Evolutionary conservation across 1,140 invertebrate species (phyloP).

Genomic region (Nymphalis io): DNA sequence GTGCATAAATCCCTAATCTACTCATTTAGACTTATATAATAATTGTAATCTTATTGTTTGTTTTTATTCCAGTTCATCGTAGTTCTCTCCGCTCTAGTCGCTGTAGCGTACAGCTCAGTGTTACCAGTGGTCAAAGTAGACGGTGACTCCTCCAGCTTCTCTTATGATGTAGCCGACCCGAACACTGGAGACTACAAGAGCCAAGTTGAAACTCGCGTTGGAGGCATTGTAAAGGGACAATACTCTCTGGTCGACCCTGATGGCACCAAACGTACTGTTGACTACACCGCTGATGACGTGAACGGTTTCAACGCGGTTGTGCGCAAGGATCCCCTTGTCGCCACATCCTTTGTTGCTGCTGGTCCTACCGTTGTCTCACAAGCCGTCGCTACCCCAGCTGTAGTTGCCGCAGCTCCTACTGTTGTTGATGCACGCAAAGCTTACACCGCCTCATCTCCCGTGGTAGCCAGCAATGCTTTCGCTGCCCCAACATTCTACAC

Average conservation of each 20-base stretch:
- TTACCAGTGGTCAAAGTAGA: slow-evolving; percentile 53
- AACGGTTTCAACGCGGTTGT: slow-evolving; percentile 80
- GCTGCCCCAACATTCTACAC: neutral
- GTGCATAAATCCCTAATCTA: too few relatives aligned
- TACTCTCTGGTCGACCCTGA: slow-evolving; percentile 77
- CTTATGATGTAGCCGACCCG: slow-evolving; percentile 76
- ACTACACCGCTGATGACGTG: slow-evolving; percentile 66
- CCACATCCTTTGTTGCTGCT: neutral
- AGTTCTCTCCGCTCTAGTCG: slow-evolving; percentile 56
- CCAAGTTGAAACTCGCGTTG: slow-evolving; percentile 76
- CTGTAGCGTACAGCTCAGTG: slow-evolving; percentile 54
- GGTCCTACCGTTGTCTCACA: slow-evolving; percentile 55
- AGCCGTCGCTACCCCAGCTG: slow-evolving; percentile 47
- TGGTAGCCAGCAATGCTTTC: neutral
- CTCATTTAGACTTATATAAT: neutral
- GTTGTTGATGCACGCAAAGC: neutral
- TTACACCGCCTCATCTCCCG: neutral
- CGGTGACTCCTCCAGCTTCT: slow-evolving; percentile 64
- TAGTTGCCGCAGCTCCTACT: neutral
- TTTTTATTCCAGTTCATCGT: slow-evolving; percentile 57
- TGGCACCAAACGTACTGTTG: slow-evolving; percentile 65
- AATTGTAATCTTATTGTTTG: slow-evolving; percentile 26
- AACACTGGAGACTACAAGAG: slow-evolving; percentile 80
- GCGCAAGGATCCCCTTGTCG: slow-evolving; percentile 59
- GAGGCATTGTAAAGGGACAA: slow-evolving; percentile 80